Evolutionary conservation across 2,113 vertebrate species (phyloP).

Genomic region (Fulmarus glacialis): DNA sequence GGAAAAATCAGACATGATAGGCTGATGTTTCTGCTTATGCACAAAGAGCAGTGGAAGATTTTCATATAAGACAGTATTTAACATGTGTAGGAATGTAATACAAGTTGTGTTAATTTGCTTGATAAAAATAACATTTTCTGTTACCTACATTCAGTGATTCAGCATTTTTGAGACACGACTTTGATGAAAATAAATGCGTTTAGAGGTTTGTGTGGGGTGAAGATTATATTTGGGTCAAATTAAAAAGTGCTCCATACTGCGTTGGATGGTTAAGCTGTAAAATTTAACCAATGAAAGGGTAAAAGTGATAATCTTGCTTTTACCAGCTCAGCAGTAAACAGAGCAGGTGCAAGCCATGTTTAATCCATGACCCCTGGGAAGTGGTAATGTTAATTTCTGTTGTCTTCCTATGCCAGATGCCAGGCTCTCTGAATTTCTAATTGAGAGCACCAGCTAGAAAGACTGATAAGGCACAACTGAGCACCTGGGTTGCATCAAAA

Average conservation of each 20-base stretch:
- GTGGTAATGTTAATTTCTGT: background rate
- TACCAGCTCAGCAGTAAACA: conserved; percentile 41
- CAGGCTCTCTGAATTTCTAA: conserved; percentile 1
- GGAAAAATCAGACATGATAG: background rate
- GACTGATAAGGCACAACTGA: background rate
- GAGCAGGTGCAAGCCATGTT: conserved; percentile 49
- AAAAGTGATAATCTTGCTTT: conserved; percentile 8
- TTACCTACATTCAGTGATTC: background rate
- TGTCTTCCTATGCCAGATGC: conserved; percentile 28
- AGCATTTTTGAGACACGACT: background rate
- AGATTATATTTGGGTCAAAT: background rate
- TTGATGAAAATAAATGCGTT: background rate
- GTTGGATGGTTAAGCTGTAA: background rate
- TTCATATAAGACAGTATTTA: background rate
- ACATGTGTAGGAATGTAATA: background rate
- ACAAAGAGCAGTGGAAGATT: background rate
- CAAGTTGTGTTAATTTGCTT: background rate
- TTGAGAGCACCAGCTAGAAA: background rate
- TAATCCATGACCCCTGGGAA: conserved; percentile 49
- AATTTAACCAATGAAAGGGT: background rate
- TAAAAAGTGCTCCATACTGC: background rate
- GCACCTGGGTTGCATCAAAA: background rate
- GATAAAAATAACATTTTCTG: background rate
- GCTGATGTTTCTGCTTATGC: background rate
- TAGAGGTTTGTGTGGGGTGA: background rate